Base-by-base conservation (phyloP, 2,113 vertebrate species). In the Sialia sialis region DNA sequence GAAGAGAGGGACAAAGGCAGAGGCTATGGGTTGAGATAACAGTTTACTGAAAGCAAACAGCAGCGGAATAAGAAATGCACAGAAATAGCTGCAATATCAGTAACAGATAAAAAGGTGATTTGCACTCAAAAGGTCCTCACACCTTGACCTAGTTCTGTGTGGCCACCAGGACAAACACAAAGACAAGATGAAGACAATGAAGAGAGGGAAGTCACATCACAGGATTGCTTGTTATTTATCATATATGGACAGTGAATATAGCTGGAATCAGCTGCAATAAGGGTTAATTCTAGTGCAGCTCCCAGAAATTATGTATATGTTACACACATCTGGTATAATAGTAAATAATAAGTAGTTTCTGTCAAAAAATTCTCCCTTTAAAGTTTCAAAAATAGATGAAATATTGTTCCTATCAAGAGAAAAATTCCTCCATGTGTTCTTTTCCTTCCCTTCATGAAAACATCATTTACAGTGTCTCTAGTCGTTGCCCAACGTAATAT, bases 81-180 rank as follows among this genome's bases (percentile, higher is more conserved):
- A 67, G 9, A 4, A 17, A 22, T 6, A 15, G 9, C 54, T 68
- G 17, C 16, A 43, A 27, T 38, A 12, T 43, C 67, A 32, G 18
- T 13, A 38, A 43, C 9, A 76, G 27, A 52, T 14, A 5, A 9
- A 23, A 49, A 36, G 21, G 13, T 59, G 8, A 5, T 58, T 67
- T 66, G 14, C 36, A 30, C 3, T 19, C 30, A 30, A 20, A 56
- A 29, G 16, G 10, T 34, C 10, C 5, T 49, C 16, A 26, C 60
- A 30, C 25, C 43, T 41, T 2, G 11, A 27, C 48, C 27, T 11
- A 3, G 13, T 7, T 26, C 27, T 4, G 2, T 0, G 0, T 29
- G n/a, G 41, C 48, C 39, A 27, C 14, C 11, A 12, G 41, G 25
- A 49, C 43, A 32, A 48, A 39, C 27, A 15, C 11, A 15, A n/a